Evolutionary conservation across 1,140 invertebrate species (phyloP).

Genomic region (Achatina immaculata): DNA sequence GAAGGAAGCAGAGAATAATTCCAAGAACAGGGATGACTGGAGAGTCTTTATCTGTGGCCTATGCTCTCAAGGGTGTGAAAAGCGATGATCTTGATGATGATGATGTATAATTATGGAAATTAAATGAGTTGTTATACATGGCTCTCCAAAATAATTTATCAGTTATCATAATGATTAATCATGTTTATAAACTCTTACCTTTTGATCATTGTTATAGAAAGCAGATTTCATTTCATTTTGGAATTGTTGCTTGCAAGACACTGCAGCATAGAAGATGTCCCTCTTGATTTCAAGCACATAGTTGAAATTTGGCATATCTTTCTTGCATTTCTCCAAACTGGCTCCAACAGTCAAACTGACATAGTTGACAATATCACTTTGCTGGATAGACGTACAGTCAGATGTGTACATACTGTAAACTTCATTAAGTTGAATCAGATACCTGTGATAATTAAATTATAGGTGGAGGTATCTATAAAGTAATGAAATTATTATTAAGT

Average conservation of each 20-base stretch:
- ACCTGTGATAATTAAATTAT: slow-evolving; percentile 7
- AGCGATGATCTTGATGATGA: too few relatives aligned
- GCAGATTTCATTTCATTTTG: background rate
- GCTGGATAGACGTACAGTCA: slow-evolving; percentile 22
- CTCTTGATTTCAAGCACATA: background rate
- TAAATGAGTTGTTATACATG: too few relatives aligned
- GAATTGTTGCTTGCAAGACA: background rate
- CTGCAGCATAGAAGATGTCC: background rate
- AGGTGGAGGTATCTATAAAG: too few relatives aligned
- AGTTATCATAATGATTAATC: too few relatives aligned
- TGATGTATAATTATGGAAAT: too few relatives aligned
- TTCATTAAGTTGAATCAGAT: background rate
- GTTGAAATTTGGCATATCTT: background rate
- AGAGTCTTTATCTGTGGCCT: too few relatives aligned
- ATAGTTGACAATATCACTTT: slow-evolving; percentile 21
- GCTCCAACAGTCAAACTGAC: background rate
- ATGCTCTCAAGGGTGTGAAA: too few relatives aligned
- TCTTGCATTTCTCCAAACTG: background rate
- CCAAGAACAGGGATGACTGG: too few relatives aligned
- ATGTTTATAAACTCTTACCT: slow-evolving; percentile 10
- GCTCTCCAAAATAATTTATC: too few relatives aligned
- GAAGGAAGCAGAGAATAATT: too few relatives aligned
- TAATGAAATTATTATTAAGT: too few relatives aligned
- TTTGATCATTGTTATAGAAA: background rate
- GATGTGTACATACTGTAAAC: background rate